Evolutionary conservation across 2,113 vertebrate genomes (phyloP), one percentile per base, ranked within the genome.

Genomic region (Neomonachus schauinslandi): DNA sequence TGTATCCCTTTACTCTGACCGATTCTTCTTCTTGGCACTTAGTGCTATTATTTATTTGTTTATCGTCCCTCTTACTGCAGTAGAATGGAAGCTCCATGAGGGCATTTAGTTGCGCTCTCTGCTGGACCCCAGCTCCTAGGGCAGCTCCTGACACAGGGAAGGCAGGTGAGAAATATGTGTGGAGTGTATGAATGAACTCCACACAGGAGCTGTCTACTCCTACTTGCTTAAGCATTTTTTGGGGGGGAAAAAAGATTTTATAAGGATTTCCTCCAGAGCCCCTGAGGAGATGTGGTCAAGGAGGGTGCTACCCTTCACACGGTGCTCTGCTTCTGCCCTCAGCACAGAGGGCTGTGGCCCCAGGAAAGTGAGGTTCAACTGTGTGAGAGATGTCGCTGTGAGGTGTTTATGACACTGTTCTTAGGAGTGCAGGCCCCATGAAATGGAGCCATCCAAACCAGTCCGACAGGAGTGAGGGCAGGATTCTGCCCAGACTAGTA

Each of bases 371-470:
- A 28, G 26, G 22, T 15, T 51, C 63, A 77, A 19, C 69, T 55
- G 61, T 39, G 80, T 55, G 42, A 63, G 36, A 65, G 49, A 36
- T 5, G 76, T 26, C 4, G 2, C 39, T 26, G 26, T 63, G 28
- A 53, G 18, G 61, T 46, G n/a, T 71, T 82, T 22, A 15, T 76
- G 91, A 49, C 1, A 5, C n/a, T 71, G 24, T 67, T 28, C 82
- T 94, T 21, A n/a, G 71, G 61, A 79, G 49, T 6, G 2, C 26
- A 15, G 82, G 51, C 7, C 4, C 65, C 0, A 0, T 55, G 59
- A 26, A 49, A 14, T 33, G 42, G 85, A 97, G 81, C 65, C 77
- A 89, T 74, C 74, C 76, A 77, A 95, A 86, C 96, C 85, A 57
- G 94, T 94, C 65, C 21, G 26, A 36, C 76, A 26, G 82, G 95